Conservation (phyloP, 2,888 invertebrate species). For the Scelioninae gen. 2 region DNA sequence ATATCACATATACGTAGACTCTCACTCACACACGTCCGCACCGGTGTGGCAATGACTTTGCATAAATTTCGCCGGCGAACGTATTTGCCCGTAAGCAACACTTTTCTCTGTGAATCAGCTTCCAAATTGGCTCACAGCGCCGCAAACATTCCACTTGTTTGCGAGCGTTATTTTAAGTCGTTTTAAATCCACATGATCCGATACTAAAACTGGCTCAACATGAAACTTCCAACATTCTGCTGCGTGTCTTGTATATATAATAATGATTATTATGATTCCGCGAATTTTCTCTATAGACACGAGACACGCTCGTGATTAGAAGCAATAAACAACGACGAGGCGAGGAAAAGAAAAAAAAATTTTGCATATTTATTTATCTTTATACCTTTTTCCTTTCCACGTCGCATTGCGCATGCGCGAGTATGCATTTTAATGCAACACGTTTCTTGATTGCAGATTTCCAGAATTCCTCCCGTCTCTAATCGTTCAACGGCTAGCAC, state of each 20-base stretch:
- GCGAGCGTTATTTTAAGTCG: constrained; percentile 23
- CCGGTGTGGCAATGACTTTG: constrained; percentile 37
- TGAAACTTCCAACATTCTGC: constrained; percentile 9
- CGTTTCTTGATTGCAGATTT: constrained; percentile 64
- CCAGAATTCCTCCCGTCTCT: constrained; percentile 73
- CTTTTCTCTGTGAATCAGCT: constrained; percentile 44
- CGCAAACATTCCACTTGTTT: constrained; percentile 28
- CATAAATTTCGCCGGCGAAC: constrained; percentile 39
- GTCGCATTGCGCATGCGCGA: too few relatives aligned
- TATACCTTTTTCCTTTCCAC: too few relatives aligned
- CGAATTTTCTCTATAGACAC: constrained; percentile 32
- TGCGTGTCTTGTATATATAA: background rate
- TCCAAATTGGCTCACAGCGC: constrained; percentile 50
- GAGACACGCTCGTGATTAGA: constrained; percentile 34
- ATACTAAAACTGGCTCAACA: constrained; percentile 25
- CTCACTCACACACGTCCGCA: background rate
- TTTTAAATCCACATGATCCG: constrained; percentile 34
- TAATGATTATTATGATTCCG: constrained; percentile 31
- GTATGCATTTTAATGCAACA: too few relatives aligned
- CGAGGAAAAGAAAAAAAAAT: background rate
- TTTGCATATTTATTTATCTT: too few relatives aligned
- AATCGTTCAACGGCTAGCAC: constrained; percentile 73
- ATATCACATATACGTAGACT: too few relatives aligned
- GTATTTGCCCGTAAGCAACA: constrained; percentile 32
- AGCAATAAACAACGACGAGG: constrained; percentile 16